Base-by-base conservation (phyloP, 2,888 invertebrate genomes). In the Branchellion lobata region DNA sequence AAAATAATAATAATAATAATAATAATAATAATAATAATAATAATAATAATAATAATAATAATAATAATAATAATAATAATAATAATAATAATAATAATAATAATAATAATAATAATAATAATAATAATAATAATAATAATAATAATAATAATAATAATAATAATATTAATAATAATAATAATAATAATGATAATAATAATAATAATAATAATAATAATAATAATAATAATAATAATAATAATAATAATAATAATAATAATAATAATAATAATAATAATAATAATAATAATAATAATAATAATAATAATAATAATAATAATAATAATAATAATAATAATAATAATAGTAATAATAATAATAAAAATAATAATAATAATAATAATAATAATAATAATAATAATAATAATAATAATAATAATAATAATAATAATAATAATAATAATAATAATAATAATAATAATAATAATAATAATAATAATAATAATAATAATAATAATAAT, bases 391-490 rank as follows among this genome's bases (percentile, higher is more conserved):
- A 53, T 75, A 11, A 40, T 78, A 33, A 69, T 78, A n/a, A 21
- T 76, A 24, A 33, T 76, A 18, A 11, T 31, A 47, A n/a, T n/a
- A n/a, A n/a, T n/a, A n/a, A n/a, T n/a, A n/a, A n/a, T n/a, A n/a
- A n/a, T 47, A 5, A 36, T 40, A 24, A 34, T 73, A 11, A 33
- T 76, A 27, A 61, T 76, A 27, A 11, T 77, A n/a, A 11, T 61
- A 31, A 11, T 77, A 57, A 65, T 77, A 31, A 8, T 77, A 31
- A 65, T 77, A 31, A 31, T 61, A 31, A 77, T 65, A 31, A 53
- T 8, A 31, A 77, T 29, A 53, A 76, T 29, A 53, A 76, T 18
- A 53, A 57, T 29, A 53, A 57, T 29, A 53, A 53, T 24, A 24
- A 53, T 57, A 53, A 76, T 57, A 31, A 77, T 61, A 31, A 8